Evolutionary conservation across 2,797 vertebrate genomes (phyloP).

Genomic region (Bovichtus diacanthus): DNA sequence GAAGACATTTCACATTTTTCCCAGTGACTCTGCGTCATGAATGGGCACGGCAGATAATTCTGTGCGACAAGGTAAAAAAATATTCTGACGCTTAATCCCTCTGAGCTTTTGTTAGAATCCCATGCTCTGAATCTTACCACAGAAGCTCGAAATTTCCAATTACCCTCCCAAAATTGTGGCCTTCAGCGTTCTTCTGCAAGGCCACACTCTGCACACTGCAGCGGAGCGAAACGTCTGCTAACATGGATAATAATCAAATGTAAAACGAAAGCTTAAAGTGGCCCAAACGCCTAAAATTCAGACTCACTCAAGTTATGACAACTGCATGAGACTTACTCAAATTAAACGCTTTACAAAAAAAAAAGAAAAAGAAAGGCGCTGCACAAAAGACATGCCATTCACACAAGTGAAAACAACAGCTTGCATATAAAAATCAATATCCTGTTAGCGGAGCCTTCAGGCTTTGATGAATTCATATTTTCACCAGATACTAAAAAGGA

Average conservation of each 20-base stretch:
- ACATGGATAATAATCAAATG: constrained; percentile 18
- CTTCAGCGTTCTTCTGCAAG: background rate
- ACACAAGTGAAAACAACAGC: constrained; percentile 9
- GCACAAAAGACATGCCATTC: constrained; percentile 4
- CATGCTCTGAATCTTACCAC: background rate
- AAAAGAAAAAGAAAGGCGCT: background rate
- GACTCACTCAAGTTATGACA: constrained; percentile 36
- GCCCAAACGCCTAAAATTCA: constrained; percentile 42
- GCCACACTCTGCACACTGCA: background rate
- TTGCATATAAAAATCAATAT: constrained; percentile 17
- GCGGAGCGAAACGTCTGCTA: constrained; percentile 1
- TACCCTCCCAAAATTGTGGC: constrained; percentile 23
- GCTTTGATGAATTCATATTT: constrained; percentile 10
- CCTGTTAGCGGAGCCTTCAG: background rate
- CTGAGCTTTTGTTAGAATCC: constrained; percentile 32
- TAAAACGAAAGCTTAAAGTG: constrained; percentile 31
- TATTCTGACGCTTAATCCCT: constrained; percentile 17
- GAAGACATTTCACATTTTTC: constrained; percentile 23
- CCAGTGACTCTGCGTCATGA: constrained; percentile 19
- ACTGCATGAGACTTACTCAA: background rate
- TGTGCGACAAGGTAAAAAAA: constrained; percentile 28
- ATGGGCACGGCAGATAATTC: constrained; percentile 24
- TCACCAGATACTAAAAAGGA: background rate
- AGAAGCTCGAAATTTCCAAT: constrained; percentile 28
- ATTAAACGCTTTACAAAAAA: background rate